Conservation (phyloP, 2,888 invertebrate genomes). For the Cephus runcator region DNA sequence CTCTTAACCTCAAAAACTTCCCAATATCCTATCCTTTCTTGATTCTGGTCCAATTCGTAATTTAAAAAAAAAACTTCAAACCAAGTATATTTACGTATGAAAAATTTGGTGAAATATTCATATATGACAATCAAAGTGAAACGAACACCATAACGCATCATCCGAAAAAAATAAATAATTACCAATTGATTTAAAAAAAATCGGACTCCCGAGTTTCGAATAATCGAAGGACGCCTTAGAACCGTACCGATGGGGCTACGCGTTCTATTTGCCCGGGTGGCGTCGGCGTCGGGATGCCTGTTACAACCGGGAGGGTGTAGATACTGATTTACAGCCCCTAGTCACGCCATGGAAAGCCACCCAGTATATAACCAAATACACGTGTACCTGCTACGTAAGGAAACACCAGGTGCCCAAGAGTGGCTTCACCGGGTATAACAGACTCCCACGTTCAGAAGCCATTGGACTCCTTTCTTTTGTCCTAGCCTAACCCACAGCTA, state of each 20-base stretch:
- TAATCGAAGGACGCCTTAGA: neutral
- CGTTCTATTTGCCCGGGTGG: neutral
- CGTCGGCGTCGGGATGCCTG: conserved; percentile 22
- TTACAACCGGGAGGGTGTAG: conserved; percentile 34
- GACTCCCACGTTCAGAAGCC: neutral
- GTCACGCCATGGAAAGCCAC: conserved; percentile 37
- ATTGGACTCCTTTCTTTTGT: neutral
- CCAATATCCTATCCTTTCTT: too few relatives aligned
- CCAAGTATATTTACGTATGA: too few relatives aligned
- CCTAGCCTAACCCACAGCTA: neutral
- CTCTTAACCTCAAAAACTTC: too few relatives aligned
- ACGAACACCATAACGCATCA: too few relatives aligned
- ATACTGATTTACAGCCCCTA: conserved; percentile 42
- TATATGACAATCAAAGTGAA: too few relatives aligned
- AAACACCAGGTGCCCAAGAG: neutral
- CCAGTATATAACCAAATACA: conserved; percentile 5
- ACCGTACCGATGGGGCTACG: neutral
- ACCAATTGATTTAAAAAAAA: too few relatives aligned
- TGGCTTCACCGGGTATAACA: neutral
- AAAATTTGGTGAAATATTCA: too few relatives aligned
- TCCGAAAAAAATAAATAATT: too few relatives aligned
- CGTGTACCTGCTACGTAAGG: neutral
- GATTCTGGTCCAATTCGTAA: too few relatives aligned
- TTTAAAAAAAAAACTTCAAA: too few relatives aligned
- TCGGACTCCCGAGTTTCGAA: too few relatives aligned